A percentile compares a stretch with the other conserved stretches of the same genome.
phyloP scores from a whole-genome alignment of 2,797 vertebrate species.

The Champsocephalus esox region DNA sequence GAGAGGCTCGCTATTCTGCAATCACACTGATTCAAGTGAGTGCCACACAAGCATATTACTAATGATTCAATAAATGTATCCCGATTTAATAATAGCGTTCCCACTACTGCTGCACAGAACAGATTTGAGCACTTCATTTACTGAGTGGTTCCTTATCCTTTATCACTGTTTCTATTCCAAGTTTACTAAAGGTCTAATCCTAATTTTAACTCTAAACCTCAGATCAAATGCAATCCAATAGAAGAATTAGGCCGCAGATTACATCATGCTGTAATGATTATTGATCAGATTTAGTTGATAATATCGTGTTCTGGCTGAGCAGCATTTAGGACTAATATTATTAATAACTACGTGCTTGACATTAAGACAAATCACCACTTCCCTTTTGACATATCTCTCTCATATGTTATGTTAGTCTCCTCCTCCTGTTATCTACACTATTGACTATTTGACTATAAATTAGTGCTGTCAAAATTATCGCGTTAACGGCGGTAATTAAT shows the following conservation, averaged over 20 bases:
- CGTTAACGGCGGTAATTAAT: too few relatives aligned
- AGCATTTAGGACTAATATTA: constrained; percentile 8
- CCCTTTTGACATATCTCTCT: constrained; percentile 2
- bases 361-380: constrained; percentile 22
- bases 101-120: constrained; percentile 5
- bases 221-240: constrained; percentile 22
- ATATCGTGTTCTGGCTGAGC: neutral
- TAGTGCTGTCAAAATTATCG: too few relatives aligned
- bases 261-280: constrained; percentile 6
- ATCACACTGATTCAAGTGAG: constrained; percentile 29
- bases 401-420: neutral
- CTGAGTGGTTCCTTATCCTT: constrained; percentile 38
- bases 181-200: constrained; percentile 33
- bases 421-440: neutral
- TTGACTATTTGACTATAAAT: too few relatives aligned
- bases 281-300: constrained; percentile 14
- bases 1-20: constrained; percentile 93
- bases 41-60: neutral
- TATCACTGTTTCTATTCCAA: constrained; percentile 18
- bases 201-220: constrained; percentile 25
- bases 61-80: constrained; percentile 20
- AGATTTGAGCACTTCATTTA: constrained; percentile 34
- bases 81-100: constrained; percentile 16
- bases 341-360: neutral
- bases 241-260: constrained; percentile 22